Percentiles rank a stretch among this genome's conserved stretches.
These are phyloP conservation scores for Nansenia antarctica DNA, from an alignment of 2,113 vertebrate genomes.

Conservation along the genomic window DNA sequence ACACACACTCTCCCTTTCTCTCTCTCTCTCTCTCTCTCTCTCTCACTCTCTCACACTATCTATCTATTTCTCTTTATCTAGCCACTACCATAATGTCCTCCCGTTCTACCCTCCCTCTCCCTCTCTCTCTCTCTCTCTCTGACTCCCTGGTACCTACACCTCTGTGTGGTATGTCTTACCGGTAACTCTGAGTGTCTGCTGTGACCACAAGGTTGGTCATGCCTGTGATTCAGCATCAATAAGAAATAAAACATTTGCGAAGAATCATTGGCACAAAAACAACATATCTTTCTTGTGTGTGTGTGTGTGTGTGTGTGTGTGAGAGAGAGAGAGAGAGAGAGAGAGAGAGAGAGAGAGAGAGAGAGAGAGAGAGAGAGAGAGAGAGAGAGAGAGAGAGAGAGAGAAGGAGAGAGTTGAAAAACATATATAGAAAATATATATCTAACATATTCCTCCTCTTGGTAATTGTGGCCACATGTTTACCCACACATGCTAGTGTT, in stretches of 20 bases:
- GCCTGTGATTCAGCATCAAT: too few species aligned
- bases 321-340: not conserved
- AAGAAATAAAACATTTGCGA: too few species aligned
- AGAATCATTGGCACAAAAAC: too few species aligned
- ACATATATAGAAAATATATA: too few species aligned
- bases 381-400: slow-evolving; percentile 1
- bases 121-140: too few species aligned
- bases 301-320: not conserved
- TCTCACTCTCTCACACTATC: slow-evolving; percentile 3
- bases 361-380: not conserved
- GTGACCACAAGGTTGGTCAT: too few species aligned
- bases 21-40: slow-evolving; percentile 32
- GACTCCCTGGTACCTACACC: too few species aligned
- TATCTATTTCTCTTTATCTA: too few species aligned
- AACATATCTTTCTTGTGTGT: not conserved
- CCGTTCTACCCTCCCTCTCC: too few species aligned
- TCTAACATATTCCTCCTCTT: slow-evolving; percentile 33
- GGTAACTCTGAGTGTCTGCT: too few species aligned
- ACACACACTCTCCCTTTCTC: slow-evolving; percentile 7
- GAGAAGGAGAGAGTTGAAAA: slow-evolving; percentile 35
- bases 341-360: not conserved
- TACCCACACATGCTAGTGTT: slow-evolving; percentile 64
- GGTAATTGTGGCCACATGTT: slow-evolving; percentile 63
- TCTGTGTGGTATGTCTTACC: too few species aligned
- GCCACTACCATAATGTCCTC: too few species aligned